Conservation (phyloP, 2,888 invertebrate species). For the Phorcus lineatus region DNA sequence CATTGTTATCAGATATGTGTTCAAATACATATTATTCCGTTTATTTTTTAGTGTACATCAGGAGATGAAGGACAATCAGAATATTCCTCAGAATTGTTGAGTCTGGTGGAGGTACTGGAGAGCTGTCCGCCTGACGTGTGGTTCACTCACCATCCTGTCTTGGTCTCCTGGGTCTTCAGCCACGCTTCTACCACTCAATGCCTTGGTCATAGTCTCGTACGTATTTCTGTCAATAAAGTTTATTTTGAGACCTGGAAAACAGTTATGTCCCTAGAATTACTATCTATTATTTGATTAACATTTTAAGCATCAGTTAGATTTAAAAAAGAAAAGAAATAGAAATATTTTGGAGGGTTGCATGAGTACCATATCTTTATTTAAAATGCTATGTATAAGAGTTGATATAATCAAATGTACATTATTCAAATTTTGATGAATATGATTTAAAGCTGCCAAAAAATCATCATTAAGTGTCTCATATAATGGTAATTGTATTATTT, state of each 20-base stretch:
- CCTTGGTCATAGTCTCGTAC: not conserved
- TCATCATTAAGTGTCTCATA: not conserved
- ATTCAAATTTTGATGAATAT: not conserved
- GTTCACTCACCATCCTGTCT: conserved; percentile 10
- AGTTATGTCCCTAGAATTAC: too few relatives aligned
- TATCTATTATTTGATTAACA: too few relatives aligned
- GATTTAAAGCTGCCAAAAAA: too few relatives aligned
- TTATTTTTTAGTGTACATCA: not conserved
- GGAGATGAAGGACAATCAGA: not conserved
- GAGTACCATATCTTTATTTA: too few relatives aligned
- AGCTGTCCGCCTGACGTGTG: not conserved
- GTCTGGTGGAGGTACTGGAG: not conserved
- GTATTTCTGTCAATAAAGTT: not conserved
- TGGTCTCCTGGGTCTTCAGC: not conserved
- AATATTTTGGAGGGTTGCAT: too few relatives aligned
- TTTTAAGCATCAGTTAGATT: too few relatives aligned
- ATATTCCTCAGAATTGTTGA: not conserved
- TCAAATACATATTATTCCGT: too few relatives aligned
- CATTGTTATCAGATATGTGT: too few relatives aligned
- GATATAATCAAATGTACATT: too few relatives aligned
- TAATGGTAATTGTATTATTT: not conserved
- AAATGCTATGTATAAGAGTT: too few relatives aligned
- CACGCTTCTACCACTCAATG: not conserved
- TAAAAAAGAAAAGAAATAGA: too few relatives aligned
- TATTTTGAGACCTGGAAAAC: not conserved